A percentile compares a stretch with the other conserved stretches of the same genome.
These are phyloP conservation scores for Standfussiana lucernea DNA, from an alignment of 2,888 invertebrate species.

Conservation along the genomic window DNA sequence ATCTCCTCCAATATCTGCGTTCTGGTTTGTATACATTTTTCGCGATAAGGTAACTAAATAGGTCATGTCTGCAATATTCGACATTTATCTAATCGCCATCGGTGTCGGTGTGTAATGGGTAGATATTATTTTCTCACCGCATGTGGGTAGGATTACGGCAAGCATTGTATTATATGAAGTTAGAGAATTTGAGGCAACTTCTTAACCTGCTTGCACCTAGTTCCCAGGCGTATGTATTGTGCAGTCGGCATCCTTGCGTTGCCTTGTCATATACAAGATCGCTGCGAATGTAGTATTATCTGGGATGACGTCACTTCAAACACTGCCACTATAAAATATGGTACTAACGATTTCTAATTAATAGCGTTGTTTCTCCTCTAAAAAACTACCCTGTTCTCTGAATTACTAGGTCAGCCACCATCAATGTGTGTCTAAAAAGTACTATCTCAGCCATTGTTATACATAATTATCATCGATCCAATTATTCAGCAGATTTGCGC, in stretches of 20 bases:
- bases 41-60: conserved; percentile 53
- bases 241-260: conserved; percentile 26
- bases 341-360: background rate
- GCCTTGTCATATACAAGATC: conserved; percentile 1
- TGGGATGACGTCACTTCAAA: conserved; percentile 9
- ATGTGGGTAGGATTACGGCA: background rate
- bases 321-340: background rate
- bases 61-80: conserved; percentile 59
- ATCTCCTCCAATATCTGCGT: conserved; percentile 21
- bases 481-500: background rate
- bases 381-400: background rate
- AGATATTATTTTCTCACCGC: conserved; percentile 9
- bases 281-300: conserved; percentile 1
- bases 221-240: conserved; percentile 50
- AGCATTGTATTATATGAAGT: conserved; percentile 21
- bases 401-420: too few relatives aligned
- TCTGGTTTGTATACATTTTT: conserved; percentile 22
- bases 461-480: background rate
- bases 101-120: conserved; percentile 12
- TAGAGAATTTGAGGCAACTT: conserved; percentile 1
- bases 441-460: background rate
- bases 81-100: conserved; percentile 34
- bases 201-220: conserved; percentile 13
- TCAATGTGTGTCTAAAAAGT: background rate
- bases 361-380: background rate